Conservation (phyloP, 2,797 vertebrate genomes). For the Naso thynnoides region DNA sequence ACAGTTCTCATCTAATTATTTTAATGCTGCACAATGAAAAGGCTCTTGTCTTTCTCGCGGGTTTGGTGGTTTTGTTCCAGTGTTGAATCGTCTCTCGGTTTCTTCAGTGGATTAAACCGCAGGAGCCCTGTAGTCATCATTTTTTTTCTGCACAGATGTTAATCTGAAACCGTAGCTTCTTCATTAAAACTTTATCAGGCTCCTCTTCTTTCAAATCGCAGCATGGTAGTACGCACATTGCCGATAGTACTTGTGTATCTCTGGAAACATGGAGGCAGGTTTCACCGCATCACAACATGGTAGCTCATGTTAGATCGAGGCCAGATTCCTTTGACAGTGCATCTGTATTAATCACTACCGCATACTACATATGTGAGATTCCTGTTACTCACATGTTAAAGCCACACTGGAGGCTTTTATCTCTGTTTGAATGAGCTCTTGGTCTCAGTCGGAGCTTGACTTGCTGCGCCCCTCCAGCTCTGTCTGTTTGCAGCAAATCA, state of each 20-base stretch:
- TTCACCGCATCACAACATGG: constrained; percentile 7
- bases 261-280: not conserved
- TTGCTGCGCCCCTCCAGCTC: not conserved
- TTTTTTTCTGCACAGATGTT: not conserved
- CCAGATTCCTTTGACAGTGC: not conserved
- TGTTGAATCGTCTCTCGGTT: not conserved
- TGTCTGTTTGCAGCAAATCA: constrained; percentile 19
- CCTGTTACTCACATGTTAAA: not conserved
- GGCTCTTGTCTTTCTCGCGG: not conserved
- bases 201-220: not conserved
- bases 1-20: not conserved
- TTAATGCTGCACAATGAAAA: not conserved
- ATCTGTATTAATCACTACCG: not conserved
- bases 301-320: no score
- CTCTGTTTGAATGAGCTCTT: not conserved
- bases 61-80: constrained; percentile 11
- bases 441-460: not conserved
- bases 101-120: not conserved
- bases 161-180: not conserved
- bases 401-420: not conserved
- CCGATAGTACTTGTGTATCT: not conserved
- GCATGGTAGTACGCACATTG: not conserved
- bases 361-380: not conserved
- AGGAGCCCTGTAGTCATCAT: not conserved
- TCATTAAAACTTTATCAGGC: not conserved